Evolutionary conservation across 23 tunicate genomes (phyloP), one percentile per base, ranked within the genome.

Genomic region (Ciona savignyi): DNA sequence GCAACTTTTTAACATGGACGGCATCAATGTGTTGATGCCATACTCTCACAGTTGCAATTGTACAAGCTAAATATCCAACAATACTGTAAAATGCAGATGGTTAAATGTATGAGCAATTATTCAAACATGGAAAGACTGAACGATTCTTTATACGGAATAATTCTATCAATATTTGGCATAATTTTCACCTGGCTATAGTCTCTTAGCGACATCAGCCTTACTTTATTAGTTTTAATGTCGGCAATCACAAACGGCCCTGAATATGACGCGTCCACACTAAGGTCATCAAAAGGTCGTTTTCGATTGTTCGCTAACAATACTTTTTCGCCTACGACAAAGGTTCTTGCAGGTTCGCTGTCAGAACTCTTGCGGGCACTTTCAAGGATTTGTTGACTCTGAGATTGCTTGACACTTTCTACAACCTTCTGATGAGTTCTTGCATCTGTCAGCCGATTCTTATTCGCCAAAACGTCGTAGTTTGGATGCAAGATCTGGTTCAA

Each of bases 51-150:
- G n/a, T n/a, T n/a, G n/a, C n/a, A n/a, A n/a, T n/a, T n/a, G n/a
- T n/a, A n/a, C n/a, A n/a, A n/a, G n/a, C n/a, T n/a, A n/a, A n/a
- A n/a, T n/a, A n/a, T n/a, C n/a, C n/a, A n/a, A n/a, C n/a, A n/a
- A n/a, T n/a, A n/a, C n/a, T n/a, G n/a, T n/a, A n/a, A n/a, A n/a
- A n/a, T n/a, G n/a, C n/a, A n/a, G n/a, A n/a, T n/a, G n/a, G n/a
- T n/a, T n/a, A n/a, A n/a, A n/a, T n/a, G n/a, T n/a, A n/a, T n/a
- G n/a, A n/a, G n/a, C n/a, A n/a, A n/a, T 69, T 71, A 71, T 75
- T 82, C 87, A 75, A 82, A 82, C 32, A 82, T 48, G 0, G 87
- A 51, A 3, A 82, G 27, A 31, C 74, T 82, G 73, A 61, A 82
- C 23, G 75, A 51, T 67, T 82, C 87, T 30, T 69, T 68, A 51